These are phyloP conservation scores for Petromus typicus DNA, from an alignment of 2,113 vertebrate species.

Conservation along the genomic window DNA sequence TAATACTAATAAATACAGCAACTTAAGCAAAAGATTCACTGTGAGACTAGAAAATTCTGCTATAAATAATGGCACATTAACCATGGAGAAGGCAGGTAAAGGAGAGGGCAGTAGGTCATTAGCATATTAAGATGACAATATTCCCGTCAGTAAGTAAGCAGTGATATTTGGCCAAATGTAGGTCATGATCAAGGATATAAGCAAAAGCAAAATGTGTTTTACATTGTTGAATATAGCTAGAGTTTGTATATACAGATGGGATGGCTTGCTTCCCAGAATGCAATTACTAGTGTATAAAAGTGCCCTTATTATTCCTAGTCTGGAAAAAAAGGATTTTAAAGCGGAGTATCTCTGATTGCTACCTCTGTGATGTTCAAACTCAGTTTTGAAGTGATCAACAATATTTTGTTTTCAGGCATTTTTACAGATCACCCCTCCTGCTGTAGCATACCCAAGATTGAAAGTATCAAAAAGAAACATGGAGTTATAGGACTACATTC, in stretches of 20 bases:
- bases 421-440: slow-evolving; percentile 35
- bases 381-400: slow-evolving; percentile 27
- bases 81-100: slow-evolving; percentile 34
- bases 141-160: slow-evolving; percentile 37
- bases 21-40: slow-evolving; percentile 64
- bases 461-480: not conserved
- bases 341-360: slow-evolving; percentile 18
- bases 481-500: not conserved
- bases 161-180: slow-evolving; percentile 65
- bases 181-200: slow-evolving; percentile 65
- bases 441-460: not conserved
- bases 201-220: slow-evolving; percentile 55
- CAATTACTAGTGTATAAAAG: slow-evolving; percentile 49
- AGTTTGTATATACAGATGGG: slow-evolving; percentile 42
- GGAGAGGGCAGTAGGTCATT: slow-evolving; percentile 61
- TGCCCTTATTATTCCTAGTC: slow-evolving; percentile 60
- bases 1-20: slow-evolving; percentile 66
- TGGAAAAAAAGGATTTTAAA: slow-evolving; percentile 44
- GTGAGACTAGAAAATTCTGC: slow-evolving; percentile 49
- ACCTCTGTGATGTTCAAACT: slow-evolving; percentile 1
- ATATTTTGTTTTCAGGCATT: slow-evolving; percentile 30
- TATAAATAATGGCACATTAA: slow-evolving; percentile 48
- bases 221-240: not conserved
- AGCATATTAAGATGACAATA: slow-evolving; percentile 52
- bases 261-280: slow-evolving; percentile 73